These are phyloP conservation scores for Sminthurides aquaticus DNA, from an alignment of 2,888 invertebrate genomes.

Conservation along the genomic window DNA sequence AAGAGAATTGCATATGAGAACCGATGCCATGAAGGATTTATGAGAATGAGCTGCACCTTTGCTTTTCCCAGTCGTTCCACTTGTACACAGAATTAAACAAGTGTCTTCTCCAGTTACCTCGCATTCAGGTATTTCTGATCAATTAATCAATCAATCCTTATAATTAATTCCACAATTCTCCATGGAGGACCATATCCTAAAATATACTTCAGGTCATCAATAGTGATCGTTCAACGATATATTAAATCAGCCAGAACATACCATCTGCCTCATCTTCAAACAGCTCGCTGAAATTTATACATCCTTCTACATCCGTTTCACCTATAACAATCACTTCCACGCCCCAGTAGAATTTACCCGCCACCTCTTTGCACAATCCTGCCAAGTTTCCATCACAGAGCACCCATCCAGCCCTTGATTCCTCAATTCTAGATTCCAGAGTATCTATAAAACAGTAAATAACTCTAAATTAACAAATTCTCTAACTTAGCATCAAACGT, in stretches of 20 bases:
- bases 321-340: conserved; percentile 38
- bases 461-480: not conserved
- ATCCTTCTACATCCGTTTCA: conserved; percentile 30
- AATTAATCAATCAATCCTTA: conserved; percentile 7
- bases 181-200: not conserved
- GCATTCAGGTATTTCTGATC: conserved; percentile 28
- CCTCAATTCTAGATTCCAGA: conserved; percentile 25
- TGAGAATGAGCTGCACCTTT: conserved; percentile 36
- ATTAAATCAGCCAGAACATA: too few relatives aligned
- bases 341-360: conserved; percentile 37
- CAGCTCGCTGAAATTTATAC: conserved; percentile 31
- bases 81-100: conserved; percentile 36
- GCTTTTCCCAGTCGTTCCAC: conserved; percentile 35
- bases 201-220: too few relatives aligned
- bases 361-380: conserved; percentile 30
- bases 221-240: too few relatives aligned
- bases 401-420: conserved; percentile 38
- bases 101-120: conserved; percentile 18
- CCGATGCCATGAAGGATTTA: conserved; percentile 18
- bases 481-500: not conserved
- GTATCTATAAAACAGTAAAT: conserved; percentile 25
- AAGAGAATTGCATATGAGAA: not conserved
- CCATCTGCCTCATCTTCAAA: conserved; percentile 39
- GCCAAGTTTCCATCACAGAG: conserved; percentile 35
- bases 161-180: not conserved